Percentiles rank a stretch among this genome's conserved stretches.
Conservation (phyloP, 2,888 invertebrate genomes). For the Patella pellucida region DNA sequence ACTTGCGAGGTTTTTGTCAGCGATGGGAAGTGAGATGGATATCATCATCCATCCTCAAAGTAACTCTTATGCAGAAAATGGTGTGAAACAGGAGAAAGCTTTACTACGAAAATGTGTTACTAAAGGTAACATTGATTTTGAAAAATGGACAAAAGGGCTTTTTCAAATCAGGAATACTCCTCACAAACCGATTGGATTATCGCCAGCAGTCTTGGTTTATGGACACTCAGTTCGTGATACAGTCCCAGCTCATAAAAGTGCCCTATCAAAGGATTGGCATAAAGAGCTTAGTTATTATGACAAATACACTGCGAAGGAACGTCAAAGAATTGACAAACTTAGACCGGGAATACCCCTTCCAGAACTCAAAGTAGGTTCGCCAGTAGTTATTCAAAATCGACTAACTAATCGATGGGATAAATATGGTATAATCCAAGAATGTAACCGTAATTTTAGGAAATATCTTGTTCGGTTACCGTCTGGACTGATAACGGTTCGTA, state of each 20-base stretch:
- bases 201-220: not conserved
- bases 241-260: not conserved
- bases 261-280: not conserved
- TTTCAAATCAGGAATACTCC: not conserved
- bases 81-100: not conserved
- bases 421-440: constrained; percentile 1
- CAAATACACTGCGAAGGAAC: not conserved
- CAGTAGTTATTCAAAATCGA: not conserved
- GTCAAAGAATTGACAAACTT: not conserved
- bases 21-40: constrained; percentile 8
- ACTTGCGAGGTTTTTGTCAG: not conserved
- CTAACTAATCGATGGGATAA: not conserved
- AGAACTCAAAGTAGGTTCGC: not conserved
- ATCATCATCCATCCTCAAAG: constrained; percentile 5
- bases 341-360: not conserved
- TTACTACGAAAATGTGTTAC: not conserved
- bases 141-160: not conserved
- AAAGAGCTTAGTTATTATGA: constrained; percentile 3
- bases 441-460: not conserved
- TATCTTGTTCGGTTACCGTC: not conserved
- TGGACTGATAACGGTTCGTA: not conserved
- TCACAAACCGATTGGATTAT: not conserved
- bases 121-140: not conserved
- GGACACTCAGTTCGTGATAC: not conserved
- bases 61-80: not conserved